Evolutionary conservation across 2,888 invertebrate genomes (phyloP).

Genomic region (Psylliodes chrysocephalus): DNA sequence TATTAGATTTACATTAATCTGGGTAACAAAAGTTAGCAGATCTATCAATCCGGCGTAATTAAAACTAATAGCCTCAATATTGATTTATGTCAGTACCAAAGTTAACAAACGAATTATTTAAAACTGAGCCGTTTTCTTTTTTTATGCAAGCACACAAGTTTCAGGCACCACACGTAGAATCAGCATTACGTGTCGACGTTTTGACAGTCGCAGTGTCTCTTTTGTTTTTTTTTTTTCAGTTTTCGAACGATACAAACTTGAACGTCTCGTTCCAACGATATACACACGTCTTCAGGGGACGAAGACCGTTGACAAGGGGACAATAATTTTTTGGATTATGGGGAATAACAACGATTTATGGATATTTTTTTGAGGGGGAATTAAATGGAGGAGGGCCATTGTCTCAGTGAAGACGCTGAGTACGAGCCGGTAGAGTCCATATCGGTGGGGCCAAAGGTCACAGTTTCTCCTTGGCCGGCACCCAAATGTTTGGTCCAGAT

Average conservation of each 20-base stretch:
- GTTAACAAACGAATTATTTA: constrained; percentile 20
- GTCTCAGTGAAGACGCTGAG: constrained; percentile 60
- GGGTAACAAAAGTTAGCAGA: too few relatives aligned
- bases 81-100: background rate
- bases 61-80: background rate
- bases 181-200: constrained; percentile 26
- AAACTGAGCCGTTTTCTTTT: constrained; percentile 31
- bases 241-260: background rate
- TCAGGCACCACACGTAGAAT: constrained; percentile 49
- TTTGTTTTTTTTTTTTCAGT: background rate
- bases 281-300: background rate
- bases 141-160: constrained; percentile 55
- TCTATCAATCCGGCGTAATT: too few relatives aligned
- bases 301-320: background rate
- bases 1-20: too few relatives aligned
- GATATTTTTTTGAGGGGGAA: background rate
- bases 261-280: background rate
- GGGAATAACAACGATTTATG: constrained; percentile 4
- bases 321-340: constrained; percentile 1
- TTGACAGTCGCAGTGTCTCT: constrained; percentile 18
- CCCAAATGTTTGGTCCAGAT: constrained; percentile 96
- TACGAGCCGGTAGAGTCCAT: constrained; percentile 70
- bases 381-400: constrained; percentile 3
- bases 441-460: constrained; percentile 76
- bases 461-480: constrained; percentile 95